Conservation (phyloP, 2,797 vertebrate genomes). For the Bucorvus abyssinicus region DNA sequence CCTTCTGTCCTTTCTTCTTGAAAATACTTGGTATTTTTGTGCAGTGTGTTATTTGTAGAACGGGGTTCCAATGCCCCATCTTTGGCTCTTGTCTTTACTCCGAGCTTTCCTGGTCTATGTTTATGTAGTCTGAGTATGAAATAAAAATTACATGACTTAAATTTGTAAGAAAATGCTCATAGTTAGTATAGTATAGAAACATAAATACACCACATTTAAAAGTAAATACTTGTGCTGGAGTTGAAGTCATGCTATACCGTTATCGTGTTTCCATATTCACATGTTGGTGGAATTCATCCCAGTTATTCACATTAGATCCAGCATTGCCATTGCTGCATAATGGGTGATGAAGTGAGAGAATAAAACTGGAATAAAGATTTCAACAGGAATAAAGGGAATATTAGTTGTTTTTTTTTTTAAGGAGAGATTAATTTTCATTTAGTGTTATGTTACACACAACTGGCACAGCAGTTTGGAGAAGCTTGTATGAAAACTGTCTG, state of each 20-base stretch:
- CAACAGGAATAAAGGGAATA: neutral
- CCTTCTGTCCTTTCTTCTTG: neutral
- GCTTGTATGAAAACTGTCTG: constrained; percentile 29
- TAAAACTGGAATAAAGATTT: neutral
- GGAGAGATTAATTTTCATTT: neutral
- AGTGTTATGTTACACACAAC: constrained; percentile 21
- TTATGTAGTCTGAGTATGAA: neutral
- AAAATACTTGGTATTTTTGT: neutral
- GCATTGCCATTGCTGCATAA: neutral
- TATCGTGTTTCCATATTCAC: neutral
- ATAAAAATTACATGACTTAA: neutral
- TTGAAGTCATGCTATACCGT: neutral
- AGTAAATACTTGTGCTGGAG: neutral
- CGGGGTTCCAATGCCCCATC: neutral
- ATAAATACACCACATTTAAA: neutral
- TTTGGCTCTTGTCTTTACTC: neutral
- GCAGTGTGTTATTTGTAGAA: neutral
- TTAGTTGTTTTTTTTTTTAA: neutral
- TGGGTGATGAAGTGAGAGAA: neutral
- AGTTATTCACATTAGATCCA: neutral
- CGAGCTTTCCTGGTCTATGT: neutral
- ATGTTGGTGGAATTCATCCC: neutral
- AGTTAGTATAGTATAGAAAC: neutral
- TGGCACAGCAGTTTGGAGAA: neutral
- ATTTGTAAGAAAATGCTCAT: neutral